These are phyloP conservation scores for Laticauda laticaudata DNA, from an alignment of 2,113 vertebrate species.

Conservation along the genomic window DNA sequence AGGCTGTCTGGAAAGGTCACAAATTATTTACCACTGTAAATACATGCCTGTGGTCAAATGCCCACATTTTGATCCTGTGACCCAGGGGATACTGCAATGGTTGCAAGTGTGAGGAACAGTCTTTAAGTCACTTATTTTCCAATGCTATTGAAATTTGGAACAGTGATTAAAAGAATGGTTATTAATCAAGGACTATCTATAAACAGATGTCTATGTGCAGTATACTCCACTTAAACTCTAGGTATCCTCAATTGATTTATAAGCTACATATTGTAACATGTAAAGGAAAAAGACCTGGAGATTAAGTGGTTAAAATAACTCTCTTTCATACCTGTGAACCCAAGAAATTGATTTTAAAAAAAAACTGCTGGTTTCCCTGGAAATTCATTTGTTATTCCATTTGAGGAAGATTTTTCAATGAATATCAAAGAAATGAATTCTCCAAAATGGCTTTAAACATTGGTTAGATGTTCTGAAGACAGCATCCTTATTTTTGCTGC, in stretches of 20 bases:
- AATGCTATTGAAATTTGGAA: not conserved
- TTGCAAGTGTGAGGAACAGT: not conserved
- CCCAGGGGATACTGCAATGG: no score
- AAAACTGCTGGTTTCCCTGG: no score
- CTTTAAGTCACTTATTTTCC: not conserved
- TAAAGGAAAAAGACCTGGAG: not conserved
- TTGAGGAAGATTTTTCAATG: not conserved
- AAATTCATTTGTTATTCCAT: not conserved
- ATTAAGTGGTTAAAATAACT: not conserved
- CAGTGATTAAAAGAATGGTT: no score
- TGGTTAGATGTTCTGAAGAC: not conserved
- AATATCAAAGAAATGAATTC: not conserved
- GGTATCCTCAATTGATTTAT: not conserved
- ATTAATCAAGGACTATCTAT: not conserved
- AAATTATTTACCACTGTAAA: no score
- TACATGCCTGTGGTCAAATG: no score
- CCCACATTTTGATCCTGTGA: no score
- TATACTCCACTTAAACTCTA: not conserved
- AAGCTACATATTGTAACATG: not conserved
- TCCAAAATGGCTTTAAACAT: not conserved
- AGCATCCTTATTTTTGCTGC: not conserved
- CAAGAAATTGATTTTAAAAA: not conserved
- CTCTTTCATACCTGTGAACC: not conserved
- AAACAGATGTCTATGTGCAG: not conserved
- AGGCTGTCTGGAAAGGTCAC: no score